A percentile compares a stretch with the other conserved stretches of the same genome.
Conservation (phyloP, 2,888 invertebrate species). For the Orthonychiurus folsomi region DNA sequence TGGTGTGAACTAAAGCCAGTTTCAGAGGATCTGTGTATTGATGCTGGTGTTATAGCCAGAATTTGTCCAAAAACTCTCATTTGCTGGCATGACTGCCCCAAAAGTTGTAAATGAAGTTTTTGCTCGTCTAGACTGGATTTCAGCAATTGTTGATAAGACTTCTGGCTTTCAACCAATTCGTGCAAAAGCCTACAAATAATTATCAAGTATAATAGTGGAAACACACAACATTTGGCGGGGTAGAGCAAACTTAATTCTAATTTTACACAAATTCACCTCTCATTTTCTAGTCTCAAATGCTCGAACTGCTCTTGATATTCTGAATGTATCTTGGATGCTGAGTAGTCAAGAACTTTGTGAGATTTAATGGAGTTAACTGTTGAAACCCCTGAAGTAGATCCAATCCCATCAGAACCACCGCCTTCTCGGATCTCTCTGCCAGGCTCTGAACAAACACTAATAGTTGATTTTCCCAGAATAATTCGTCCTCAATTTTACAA, state of each 20-base stretch:
- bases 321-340: constrained; percentile 42
- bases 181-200: constrained; percentile 54
- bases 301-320: constrained; percentile 49
- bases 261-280: constrained; percentile 41
- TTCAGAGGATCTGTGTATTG: constrained; percentile 35
- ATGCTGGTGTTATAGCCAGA: constrained; percentile 29
- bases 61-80: constrained; percentile 38
- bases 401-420: constrained; percentile 48
- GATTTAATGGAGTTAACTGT: constrained; percentile 57
- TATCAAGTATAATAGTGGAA: not conserved
- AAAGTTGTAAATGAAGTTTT: constrained; percentile 53
- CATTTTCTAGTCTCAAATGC: constrained; percentile 47
- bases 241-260: not conserved
- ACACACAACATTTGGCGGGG: not conserved
- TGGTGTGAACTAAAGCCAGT: constrained; percentile 39
- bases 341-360: constrained; percentile 49
- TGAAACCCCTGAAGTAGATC: constrained; percentile 55
- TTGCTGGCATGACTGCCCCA: constrained; percentile 48
- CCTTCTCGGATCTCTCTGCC: constrained; percentile 41
- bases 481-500: not conserved
- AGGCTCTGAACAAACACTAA: constrained; percentile 31
- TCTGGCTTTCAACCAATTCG: constrained; percentile 66
- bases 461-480: constrained; percentile 34
- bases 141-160: constrained; percentile 61
- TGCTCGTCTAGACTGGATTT: constrained; percentile 62